Base-by-base conservation (phyloP, 2,888 invertebrate species). In the Drosophila dives region DNA sequence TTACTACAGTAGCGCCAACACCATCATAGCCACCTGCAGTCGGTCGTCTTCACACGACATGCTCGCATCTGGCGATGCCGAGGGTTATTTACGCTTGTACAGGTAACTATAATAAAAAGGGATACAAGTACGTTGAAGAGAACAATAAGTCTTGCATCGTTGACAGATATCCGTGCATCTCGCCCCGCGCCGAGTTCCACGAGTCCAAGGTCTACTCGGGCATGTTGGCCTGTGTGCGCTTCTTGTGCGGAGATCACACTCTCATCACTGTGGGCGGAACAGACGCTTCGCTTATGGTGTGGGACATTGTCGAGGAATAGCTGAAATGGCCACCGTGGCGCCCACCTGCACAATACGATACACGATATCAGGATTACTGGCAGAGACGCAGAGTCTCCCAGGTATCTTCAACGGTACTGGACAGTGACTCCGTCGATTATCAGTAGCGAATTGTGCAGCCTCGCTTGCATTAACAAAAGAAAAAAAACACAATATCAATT, bases 151-250 rank as follows among this genome's bases (percentile, higher is more conserved):
- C 45, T 45, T 6, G 12, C n/a, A 5, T 20, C 6, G 2, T 49
- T 34, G 1, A 33, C 91, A 96, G 96, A 92, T 97, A 97, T 92
- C 98, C 98, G 0, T 97, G 97, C 90, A 95, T 97, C 72, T 97
- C 95, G 89, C 95, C 97, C 4, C 96, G 97, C 91, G 96, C 97
- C 0, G 98, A 98, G 91, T 98, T 97, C 94, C 96, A 97, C 87
- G 97, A 97, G 93, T 95, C 96, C 81, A 98, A 98, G 93, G 96
- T 97, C 0, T 98, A 98, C 94, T 97, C 97, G 42, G 96, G 97
- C 36, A 95, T 96, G 83, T 94, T 98, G 56, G 96, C 96, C 42
- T 95, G 95, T 70, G 96, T 96, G 0, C 95, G 97, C 50, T 98
- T 98, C 93, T 94, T 98, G 23, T 97, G 95, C 93, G 97, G 98